phyloP scores from a whole-genome alignment of 1,140 invertebrate genomes.

The Samia ricini region DNA sequence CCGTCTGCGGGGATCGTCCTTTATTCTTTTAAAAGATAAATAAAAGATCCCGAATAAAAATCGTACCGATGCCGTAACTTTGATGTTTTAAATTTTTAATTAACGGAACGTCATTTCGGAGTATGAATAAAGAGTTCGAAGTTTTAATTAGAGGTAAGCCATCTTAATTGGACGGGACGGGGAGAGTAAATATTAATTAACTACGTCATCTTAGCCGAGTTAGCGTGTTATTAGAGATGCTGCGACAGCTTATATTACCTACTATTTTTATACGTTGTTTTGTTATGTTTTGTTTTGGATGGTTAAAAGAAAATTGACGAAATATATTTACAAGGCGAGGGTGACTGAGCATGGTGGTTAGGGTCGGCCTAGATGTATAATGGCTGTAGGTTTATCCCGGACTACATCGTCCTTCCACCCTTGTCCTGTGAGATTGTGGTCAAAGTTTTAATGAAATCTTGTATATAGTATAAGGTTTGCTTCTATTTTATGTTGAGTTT shows the following conservation, averaged over 20 bases:
- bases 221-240: background rate
- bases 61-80: background rate
- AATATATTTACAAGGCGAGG: no score
- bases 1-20: background rate
- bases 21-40: background rate
- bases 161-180: background rate
- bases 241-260: background rate
- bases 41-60: background rate
- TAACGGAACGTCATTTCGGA: background rate
- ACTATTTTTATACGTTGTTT: no score
- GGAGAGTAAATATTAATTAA: background rate
- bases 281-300: no score
- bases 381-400: no score
- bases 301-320: no score
- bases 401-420: no score
- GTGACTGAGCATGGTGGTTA: no score
- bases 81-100: slow-evolving; percentile 6
- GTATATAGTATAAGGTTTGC: no score
- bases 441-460: no score
- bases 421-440: no score
- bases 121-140: background rate
- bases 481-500: no score
- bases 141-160: background rate
- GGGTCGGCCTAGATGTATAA: no score
- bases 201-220: background rate